A percentile compares a stretch with the other conserved stretches of the same genome.
phyloP scores from a whole-genome alignment of 2,888 invertebrate genomes.

The Philhelius pedissequus region DNA sequence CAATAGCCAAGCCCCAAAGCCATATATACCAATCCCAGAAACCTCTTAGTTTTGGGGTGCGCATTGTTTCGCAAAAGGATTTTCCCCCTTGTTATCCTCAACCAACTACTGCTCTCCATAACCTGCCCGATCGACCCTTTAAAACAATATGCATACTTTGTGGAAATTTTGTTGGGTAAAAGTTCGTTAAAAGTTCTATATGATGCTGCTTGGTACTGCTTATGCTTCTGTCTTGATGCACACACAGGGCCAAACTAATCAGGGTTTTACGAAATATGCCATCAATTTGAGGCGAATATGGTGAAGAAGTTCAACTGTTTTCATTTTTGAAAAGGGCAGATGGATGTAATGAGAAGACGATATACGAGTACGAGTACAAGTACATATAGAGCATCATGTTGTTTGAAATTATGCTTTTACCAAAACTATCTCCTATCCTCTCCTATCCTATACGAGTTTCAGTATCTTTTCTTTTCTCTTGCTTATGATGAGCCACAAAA shows the following conservation, averaged over 20 bases:
- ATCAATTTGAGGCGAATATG: constrained; percentile 62
- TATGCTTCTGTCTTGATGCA: constrained; percentile 5
- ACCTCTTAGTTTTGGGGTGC: constrained; percentile 6
- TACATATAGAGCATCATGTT: neutral
- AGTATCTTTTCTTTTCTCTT: neutral
- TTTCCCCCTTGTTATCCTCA: neutral
- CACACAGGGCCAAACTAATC: constrained; percentile 58
- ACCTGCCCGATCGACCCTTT: neutral
- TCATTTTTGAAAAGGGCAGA: neutral
- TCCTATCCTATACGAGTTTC: neutral
- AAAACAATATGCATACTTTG: constrained; percentile 60
- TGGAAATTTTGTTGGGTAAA: constrained; percentile 58
- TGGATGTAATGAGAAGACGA: constrained; percentile 23
- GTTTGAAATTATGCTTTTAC: neutral
- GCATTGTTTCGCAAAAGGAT: constrained; percentile 34
- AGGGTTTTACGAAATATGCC: constrained; percentile 60
- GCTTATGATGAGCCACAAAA: constrained; percentile 18
- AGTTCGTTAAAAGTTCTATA: constrained; percentile 55
- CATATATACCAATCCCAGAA: neutral
- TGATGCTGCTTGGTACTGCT: neutral
- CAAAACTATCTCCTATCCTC: too few relatives aligned
- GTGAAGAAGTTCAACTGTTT: constrained; percentile 33
- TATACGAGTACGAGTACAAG: too few relatives aligned
- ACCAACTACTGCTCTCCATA: neutral
- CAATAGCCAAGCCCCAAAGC: constrained; percentile 39